Evolutionary conservation across 53 echinoderm and acorn worm genomes (phyloP).

Genomic region (Echinometra lucunter): DNA sequence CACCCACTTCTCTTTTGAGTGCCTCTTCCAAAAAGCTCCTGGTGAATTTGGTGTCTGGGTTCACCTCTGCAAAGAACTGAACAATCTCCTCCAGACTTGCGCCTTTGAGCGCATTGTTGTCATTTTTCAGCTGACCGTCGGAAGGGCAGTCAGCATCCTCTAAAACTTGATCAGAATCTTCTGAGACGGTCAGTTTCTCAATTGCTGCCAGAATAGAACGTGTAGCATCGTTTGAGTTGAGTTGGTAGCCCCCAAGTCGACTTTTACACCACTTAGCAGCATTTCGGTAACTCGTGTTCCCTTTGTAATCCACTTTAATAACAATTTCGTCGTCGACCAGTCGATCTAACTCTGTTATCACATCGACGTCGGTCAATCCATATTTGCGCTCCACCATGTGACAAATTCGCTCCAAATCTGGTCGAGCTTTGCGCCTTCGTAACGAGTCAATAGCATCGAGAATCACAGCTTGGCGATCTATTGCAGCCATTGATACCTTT

Average conservation of each 20-base stretch:
- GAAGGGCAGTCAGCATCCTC: neutral
- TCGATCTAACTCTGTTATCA: slow-evolving; percentile 89
- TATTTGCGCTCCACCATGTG: slow-evolving; percentile 96
- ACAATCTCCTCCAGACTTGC: slow-evolving; percentile 79
- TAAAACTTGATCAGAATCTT: neutral
- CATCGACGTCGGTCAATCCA: slow-evolving; percentile 85
- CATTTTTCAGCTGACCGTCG: neutral
- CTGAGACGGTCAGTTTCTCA: slow-evolving; percentile 70
- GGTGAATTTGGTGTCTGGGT: slow-evolving; percentile 85
- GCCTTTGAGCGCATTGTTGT: slow-evolving; percentile 43
- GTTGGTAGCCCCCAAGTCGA: slow-evolving; percentile 84
- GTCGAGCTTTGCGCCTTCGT: slow-evolving; percentile 93
- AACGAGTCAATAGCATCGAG: slow-evolving; percentile 93
- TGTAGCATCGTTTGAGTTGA: slow-evolving; percentile 87
- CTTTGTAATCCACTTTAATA: slow-evolving; percentile 97
- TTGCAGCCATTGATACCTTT: slow-evolving; percentile 78
- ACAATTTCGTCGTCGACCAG: slow-evolving; percentile 90
- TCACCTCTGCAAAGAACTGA: slow-evolving; percentile 75
- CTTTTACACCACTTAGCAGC: slow-evolving; percentile 95
- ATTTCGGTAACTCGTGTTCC: slow-evolving; percentile 95
- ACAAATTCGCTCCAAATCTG: slow-evolving; percentile 98
- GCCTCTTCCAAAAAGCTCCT: slow-evolving; percentile 75
- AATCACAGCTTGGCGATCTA: slow-evolving; percentile 80
- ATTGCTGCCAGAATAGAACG: slow-evolving; percentile 80
- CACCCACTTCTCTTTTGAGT: slow-evolving; percentile 83